Conservation (phyloP, 92 coral and sea anemone genomes). For the Palythoa grandiflora region DNA sequence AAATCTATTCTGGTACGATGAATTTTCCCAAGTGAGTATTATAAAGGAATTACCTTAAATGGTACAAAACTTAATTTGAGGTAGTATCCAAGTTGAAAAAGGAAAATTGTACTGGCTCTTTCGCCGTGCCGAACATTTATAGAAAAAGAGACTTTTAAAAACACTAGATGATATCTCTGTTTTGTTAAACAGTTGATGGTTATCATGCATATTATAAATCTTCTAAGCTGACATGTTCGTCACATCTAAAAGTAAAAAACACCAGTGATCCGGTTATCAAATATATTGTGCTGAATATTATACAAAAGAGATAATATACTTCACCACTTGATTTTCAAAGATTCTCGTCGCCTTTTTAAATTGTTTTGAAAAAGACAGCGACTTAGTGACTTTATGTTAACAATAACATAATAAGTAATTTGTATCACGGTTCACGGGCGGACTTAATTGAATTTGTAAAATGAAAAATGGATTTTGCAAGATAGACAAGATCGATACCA, state of each 20-base stretch:
- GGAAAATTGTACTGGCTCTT: neutral
- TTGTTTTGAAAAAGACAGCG: neutral
- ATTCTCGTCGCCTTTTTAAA: neutral
- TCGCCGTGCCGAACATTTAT: neutral
- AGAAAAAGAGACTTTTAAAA: no score
- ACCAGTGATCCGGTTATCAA: neutral
- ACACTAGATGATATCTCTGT: conserved; percentile 7
- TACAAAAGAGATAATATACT: conserved; percentile 27
- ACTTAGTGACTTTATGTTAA: neutral
- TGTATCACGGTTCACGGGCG: conserved; percentile 35
- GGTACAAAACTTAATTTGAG: neutral
- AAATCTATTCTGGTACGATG: neutral
- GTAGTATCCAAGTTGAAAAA: neutral
- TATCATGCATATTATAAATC: conserved; percentile 37
- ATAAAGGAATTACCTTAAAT: neutral
- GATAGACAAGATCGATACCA: neutral
- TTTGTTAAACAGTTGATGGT: conserved; percentile 2
- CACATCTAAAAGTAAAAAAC: conserved; percentile 37
- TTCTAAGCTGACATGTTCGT: conserved; percentile 17
- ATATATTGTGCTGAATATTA: neutral
- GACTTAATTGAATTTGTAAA: conserved; percentile 39
- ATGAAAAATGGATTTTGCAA: conserved; percentile 26
- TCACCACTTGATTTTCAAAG: neutral
- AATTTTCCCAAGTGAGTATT: neutral
- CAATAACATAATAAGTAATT: neutral